Evolutionary conservation across 2,888 invertebrate species (phyloP).

Genomic region (Ganaspis brasiliensis): DNA sequence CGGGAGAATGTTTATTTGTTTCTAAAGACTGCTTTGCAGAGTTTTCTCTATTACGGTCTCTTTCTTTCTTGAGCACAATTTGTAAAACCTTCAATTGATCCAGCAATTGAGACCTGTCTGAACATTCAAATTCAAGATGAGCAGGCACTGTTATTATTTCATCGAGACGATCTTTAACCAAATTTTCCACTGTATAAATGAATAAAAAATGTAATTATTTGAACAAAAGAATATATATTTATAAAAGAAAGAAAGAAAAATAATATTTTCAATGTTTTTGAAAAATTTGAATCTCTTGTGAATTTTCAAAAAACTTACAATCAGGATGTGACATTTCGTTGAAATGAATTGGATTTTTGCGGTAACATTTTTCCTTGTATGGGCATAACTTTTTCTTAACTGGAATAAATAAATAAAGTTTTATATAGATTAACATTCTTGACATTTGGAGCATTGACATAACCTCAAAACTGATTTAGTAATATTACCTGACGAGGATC

Average conservation of each 20-base stretch:
- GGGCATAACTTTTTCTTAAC: slow-evolving; percentile 84
- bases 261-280: no score
- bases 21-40: no score
- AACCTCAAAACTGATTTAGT: not conserved
- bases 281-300: no score
- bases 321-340: slow-evolving; percentile 90
- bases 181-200: slow-evolving; percentile 84
- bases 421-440: no score
- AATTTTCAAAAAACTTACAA: slow-evolving; percentile 82
- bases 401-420: slow-evolving; percentile 50
- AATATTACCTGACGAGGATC: not conserved
- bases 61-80: slow-evolving; percentile 79
- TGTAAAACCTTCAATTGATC: slow-evolving; percentile 77
- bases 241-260: no score
- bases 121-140: slow-evolving; percentile 69
- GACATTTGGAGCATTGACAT: no score
- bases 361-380: slow-evolving; percentile 90
- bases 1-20: no score
- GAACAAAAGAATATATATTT: no score
- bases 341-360: slow-evolving; percentile 93
- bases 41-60: slow-evolving; percentile 50
- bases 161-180: slow-evolving; percentile 85
- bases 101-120: slow-evolving; percentile 68
- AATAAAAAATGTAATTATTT: no score
- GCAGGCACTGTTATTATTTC: slow-evolving; percentile 67